Conservation (phyloP, 2,113 vertebrate genomes). For the Poeciliopsis occidentalis region DNA sequence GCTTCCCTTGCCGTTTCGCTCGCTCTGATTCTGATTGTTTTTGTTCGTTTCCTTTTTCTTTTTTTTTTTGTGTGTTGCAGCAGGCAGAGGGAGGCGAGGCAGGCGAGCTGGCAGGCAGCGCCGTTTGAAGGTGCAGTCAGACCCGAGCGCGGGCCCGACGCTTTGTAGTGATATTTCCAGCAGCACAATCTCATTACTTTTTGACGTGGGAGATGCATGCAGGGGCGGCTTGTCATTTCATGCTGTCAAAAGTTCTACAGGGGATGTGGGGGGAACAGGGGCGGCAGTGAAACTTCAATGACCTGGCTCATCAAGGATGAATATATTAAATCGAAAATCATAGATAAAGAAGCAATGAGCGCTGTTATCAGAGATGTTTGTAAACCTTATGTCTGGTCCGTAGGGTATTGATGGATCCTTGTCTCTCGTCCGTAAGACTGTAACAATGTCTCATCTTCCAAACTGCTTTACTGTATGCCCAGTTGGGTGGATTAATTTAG, state of each 20-base stretch:
- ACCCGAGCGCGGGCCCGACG: conserved; percentile 70
- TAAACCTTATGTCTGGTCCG: conserved; percentile 68
- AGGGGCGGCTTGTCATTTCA: conserved; percentile 78
- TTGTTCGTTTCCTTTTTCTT: conserved; percentile 63
- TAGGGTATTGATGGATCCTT: conserved; percentile 25
- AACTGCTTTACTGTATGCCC: not conserved
- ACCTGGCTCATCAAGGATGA: conserved; percentile 69
- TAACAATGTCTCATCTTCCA: not conserved
- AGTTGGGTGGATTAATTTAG: not conserved
- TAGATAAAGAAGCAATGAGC: conserved; percentile 58
- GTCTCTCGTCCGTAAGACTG: conserved; percentile 15
- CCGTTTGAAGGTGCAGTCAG: conserved; percentile 78
- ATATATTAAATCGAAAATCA: conserved; percentile 68
- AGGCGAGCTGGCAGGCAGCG: conserved; percentile 71
- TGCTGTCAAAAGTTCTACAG: conserved; percentile 73
- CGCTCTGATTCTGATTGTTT: conserved; percentile 76
- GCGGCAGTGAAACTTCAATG: conserved; percentile 74
- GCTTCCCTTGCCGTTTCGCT: conserved; percentile 71
- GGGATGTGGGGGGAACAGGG: conserved; percentile 57
- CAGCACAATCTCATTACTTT: conserved; percentile 80
- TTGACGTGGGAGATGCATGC: conserved; percentile 74
- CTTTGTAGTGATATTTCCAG: conserved; percentile 81
- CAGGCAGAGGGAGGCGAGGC: conserved; percentile 71
- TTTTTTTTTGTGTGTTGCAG: conserved; percentile 32
- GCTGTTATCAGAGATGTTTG: conserved; percentile 62